Percentiles rank a stretch among this genome's conserved stretches.
Evolutionary conservation across 2,797 vertebrate species (phyloP).

Genomic region (Ambastaia sidthimunki): DNA sequence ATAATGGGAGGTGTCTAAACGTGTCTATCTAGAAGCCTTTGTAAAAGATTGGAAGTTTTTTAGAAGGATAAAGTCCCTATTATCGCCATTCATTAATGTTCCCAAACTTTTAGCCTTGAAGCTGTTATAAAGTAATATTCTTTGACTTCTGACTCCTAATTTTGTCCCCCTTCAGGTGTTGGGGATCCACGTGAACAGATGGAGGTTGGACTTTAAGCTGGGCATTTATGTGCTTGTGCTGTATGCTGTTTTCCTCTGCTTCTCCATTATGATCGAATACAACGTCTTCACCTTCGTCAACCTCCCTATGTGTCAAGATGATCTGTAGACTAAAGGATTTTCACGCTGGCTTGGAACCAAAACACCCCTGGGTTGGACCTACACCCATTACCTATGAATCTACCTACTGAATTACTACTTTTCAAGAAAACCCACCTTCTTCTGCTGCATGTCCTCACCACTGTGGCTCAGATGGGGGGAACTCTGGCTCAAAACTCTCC

Average conservation of each 20-base stretch:
- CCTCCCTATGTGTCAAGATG: conserved; percentile 93
- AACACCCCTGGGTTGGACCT: conserved; percentile 42
- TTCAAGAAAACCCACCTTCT: conserved; percentile 29
- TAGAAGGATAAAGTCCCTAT: no score
- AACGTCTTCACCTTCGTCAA: conserved; percentile 99
- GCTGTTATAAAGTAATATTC: no score
- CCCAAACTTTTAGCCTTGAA: no score
- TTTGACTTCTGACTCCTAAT: neutral
- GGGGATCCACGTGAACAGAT: conserved; percentile 93
- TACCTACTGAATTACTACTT: conserved; percentile 6
- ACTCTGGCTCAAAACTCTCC: neutral
- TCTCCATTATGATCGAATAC: conserved; percentile 97
- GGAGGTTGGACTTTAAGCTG: conserved; percentile 90
- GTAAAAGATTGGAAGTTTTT: no score
- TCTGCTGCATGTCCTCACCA: conserved; percentile 20
- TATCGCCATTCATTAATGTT: no score
- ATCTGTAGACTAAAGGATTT: conserved; percentile 34
- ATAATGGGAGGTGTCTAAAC: no score
- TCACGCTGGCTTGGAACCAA: conserved; percentile 14
- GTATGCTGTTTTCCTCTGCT: conserved; percentile 92
- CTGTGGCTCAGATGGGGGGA: conserved; percentile 26
- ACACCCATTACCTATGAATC: neutral
- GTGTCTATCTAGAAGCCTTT: no score
- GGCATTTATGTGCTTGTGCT: conserved; percentile 89
- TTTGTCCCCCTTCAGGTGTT: conserved; percentile 77